These are phyloP conservation scores for Drosophila nigromelanica DNA, from an alignment of 1,140 invertebrate species.

Conservation along the genomic window DNA sequence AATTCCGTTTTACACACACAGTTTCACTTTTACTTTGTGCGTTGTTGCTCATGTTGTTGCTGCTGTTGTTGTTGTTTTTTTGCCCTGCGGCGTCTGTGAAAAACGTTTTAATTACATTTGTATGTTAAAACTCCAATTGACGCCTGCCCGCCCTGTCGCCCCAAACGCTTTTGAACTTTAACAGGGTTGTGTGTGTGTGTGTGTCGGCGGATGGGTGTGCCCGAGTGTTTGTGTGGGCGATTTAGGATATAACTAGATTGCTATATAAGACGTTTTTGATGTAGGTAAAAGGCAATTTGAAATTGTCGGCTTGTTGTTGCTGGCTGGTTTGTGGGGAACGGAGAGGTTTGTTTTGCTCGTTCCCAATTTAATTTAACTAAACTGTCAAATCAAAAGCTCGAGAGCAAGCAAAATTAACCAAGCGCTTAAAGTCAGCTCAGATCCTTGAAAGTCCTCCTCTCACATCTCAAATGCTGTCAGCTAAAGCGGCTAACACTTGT, in stretches of 20 bases:
- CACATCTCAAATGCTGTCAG: constrained; percentile 50
- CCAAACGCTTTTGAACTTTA: constrained; percentile 79
- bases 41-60: constrained; percentile 50
- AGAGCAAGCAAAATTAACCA: constrained; percentile 68
- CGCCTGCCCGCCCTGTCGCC: constrained; percentile 50
- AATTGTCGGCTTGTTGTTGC: constrained; percentile 18
- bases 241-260: constrained; percentile 80
- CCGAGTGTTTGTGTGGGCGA: constrained; percentile 64
- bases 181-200: constrained; percentile 46
- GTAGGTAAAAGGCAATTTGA: constrained; percentile 73
- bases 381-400: constrained; percentile 82
- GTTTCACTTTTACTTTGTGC: constrained; percentile 64
- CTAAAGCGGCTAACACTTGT: constrained; percentile 81
- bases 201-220: constrained; percentile 29
- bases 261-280: constrained; percentile 73
- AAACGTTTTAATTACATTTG: constrained; percentile 83
- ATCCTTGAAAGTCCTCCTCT: constrained; percentile 21
- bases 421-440: constrained; percentile 65
- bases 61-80: constrained; percentile 58
- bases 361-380: constrained; percentile 80
- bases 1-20: constrained; percentile 46
- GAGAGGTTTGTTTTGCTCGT: constrained; percentile 49
- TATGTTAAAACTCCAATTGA: constrained; percentile 83
- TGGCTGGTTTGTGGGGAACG: neutral
- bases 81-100: constrained; percentile 74